These are phyloP conservation scores for Tethea ocularis DNA, from an alignment of 2,888 invertebrate genomes.

Conservation along the genomic window DNA sequence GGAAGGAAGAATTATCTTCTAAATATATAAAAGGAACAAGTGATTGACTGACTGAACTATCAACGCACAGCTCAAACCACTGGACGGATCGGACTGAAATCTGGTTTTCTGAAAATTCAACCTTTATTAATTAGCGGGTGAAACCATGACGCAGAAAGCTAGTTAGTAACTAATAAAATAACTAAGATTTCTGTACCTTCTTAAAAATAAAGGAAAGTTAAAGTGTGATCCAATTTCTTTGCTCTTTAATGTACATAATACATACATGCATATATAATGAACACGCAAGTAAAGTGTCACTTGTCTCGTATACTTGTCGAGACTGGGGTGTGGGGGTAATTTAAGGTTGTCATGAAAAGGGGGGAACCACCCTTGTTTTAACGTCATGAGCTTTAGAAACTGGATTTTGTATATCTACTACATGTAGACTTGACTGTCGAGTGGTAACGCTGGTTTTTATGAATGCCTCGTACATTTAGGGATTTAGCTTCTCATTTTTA, in stretches of 20 bases:
- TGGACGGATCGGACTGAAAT: too few species aligned
- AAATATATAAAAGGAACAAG: too few species aligned
- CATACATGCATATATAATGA: background rate
- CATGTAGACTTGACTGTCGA: background rate
- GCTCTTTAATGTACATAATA: background rate
- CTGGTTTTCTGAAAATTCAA: too few species aligned
- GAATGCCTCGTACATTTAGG: background rate
- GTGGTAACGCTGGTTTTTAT: background rate
- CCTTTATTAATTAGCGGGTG: too few species aligned
- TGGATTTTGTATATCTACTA: background rate
- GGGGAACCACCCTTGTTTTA: background rate
- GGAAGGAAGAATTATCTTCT: too few species aligned
- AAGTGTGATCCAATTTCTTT: background rate
- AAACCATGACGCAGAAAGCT: too few species aligned
- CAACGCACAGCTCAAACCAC: too few species aligned
- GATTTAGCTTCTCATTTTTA: background rate
- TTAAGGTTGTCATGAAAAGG: background rate
- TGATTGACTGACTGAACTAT: too few species aligned
- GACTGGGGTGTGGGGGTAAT: background rate
- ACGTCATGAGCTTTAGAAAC: conserved; percentile 2
- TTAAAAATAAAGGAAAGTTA: too few species aligned
- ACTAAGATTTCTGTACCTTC: too few species aligned
- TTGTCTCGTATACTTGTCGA: background rate
- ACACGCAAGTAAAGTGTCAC: conserved; percentile 1
- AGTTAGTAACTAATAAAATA: too few species aligned